These are phyloP conservation scores for Syrphus vitripennis DNA, from an alignment of 2,888 invertebrate species.

Conservation along the genomic window DNA sequence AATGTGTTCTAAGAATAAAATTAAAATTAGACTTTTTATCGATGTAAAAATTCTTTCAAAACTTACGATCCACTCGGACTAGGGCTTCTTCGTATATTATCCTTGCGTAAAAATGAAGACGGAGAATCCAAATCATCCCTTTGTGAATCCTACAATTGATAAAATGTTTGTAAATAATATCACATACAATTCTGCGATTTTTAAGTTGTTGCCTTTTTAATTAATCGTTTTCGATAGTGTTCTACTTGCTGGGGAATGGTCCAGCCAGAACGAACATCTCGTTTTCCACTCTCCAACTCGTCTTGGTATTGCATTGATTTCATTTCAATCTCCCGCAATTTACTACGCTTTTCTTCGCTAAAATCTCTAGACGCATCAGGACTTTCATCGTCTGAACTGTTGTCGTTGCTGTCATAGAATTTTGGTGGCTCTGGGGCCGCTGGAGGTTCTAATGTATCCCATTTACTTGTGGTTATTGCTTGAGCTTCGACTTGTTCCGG, in stretches of 20 bases:
- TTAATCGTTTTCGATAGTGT: slow-evolving; percentile 93
- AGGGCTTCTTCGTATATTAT: slow-evolving; percentile 72
- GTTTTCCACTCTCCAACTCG: slow-evolving; percentile 93
- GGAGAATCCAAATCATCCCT: slow-evolving; percentile 76
- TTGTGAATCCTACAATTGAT: slow-evolving; percentile 71
- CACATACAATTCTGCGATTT: neutral
- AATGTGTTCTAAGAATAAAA: slow-evolving; percentile 61
- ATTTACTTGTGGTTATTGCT: slow-evolving; percentile 93
- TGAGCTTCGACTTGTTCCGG: slow-evolving; percentile 90
- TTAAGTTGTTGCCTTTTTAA: slow-evolving; percentile 87
- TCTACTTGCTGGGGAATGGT: slow-evolving; percentile 91
- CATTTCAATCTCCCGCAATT: slow-evolving; percentile 95
- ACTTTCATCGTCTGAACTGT: slow-evolving; percentile 74
- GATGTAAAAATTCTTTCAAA: neutral
- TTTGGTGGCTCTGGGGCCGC: slow-evolving; percentile 79
- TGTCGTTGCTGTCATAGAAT: slow-evolving; percentile 78
- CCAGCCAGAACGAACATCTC: slow-evolving; percentile 88
- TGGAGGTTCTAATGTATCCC: slow-evolving; percentile 88
- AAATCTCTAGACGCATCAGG: slow-evolving; percentile 82
- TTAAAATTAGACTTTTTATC: neutral
- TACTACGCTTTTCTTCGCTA: slow-evolving; percentile 87
- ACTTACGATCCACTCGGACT: slow-evolving; percentile 73
- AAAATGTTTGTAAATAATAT: neutral
- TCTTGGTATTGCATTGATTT: slow-evolving; percentile 98
- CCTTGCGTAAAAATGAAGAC: slow-evolving; percentile 73